These are phyloP conservation scores for Laticauda laticaudata DNA, from an alignment of 2,113 vertebrate species.

Conservation along the genomic window DNA sequence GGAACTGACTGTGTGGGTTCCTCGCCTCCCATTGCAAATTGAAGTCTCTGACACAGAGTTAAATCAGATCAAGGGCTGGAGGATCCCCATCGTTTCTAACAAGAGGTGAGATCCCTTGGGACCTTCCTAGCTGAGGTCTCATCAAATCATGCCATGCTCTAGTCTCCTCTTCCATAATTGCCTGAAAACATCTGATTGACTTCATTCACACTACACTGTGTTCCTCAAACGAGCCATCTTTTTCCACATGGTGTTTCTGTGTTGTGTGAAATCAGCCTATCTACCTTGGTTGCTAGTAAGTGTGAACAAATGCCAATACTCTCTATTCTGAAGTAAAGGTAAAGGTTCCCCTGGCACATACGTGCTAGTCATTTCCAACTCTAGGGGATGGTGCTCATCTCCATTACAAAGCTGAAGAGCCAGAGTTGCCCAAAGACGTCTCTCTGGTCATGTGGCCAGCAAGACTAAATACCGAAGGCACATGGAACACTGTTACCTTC, in stretches of 20 bases:
- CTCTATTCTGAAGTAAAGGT: not conserved
- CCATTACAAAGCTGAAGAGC: no score
- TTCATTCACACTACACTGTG: not conserved
- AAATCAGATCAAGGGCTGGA: slow-evolving; percentile 94
- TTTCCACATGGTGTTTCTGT: not conserved
- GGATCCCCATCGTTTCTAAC: slow-evolving; percentile 83
- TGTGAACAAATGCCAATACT: not conserved
- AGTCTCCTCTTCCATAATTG: not conserved
- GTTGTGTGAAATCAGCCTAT: not conserved
- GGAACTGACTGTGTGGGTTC: slow-evolving; percentile 89
- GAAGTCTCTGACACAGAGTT: slow-evolving; percentile 91
- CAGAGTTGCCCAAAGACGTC: no score
- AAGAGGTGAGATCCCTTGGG: slow-evolving; percentile 79
- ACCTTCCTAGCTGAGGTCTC: slow-evolving; percentile 36
- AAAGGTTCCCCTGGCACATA: no score
- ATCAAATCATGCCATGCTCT: slow-evolving; percentile 9
- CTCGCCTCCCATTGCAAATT: slow-evolving; percentile 87
- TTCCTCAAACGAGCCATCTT: not conserved
- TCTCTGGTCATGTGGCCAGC: no score
- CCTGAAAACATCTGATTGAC: not conserved
- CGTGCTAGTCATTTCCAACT: no score
- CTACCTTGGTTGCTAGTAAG: not conserved
- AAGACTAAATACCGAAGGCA: no score
- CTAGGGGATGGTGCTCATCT: no score
- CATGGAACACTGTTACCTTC: no score